Base-by-base conservation (phyloP, 1,140 invertebrate genomes). In the Trichomalopsis sarcophagae region DNA sequence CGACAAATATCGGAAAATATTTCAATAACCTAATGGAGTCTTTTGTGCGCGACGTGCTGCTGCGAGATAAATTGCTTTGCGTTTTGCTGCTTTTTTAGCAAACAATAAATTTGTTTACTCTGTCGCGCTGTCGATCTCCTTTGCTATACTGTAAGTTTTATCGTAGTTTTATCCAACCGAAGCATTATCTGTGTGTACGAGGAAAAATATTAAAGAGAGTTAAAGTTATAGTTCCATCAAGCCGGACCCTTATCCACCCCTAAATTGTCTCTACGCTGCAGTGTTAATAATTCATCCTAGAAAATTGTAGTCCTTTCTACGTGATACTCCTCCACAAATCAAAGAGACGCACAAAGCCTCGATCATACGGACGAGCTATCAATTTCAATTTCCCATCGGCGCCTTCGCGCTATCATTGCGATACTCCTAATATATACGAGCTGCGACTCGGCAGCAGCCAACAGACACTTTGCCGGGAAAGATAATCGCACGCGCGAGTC, bases 321-420 rank as follows among this genome's bases (percentile, higher is more conserved):
- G 27, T 62, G 7, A n/a, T n/a, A n/a, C 55, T 6, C 6, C 6
- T 75, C 7, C 47, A 27, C 44, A 77, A 50, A 27, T 50, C 40
- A 33, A 10, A 77, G 33, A 36, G 33, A 36, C 14, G 17, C 73
- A 17, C 36, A 33, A 33, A 2, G 13, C 44, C 14, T 55, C 21
- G 9, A 83, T 44, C 73, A 68, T 79, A 44, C 81, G 33, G 47
- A 76, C 5, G 84, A 71, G 84, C 55, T 14, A 85, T 85, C 33
- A 85, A 81, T 85, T 85, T 85, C 69, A 81, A 85, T 85, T 81
- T 80, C 76, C 75, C 68, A 74, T 84, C 40, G 66, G 36, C 55
- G 74, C 74, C 62, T 75, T 82, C 13, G 21, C 23, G 30, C 33
- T 83, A 77, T 83, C 74, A 68, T 83, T 55, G n/a, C 81, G 73